Conservation (phyloP, 2,888 invertebrate species). For the Endomychus coccineus region DNA sequence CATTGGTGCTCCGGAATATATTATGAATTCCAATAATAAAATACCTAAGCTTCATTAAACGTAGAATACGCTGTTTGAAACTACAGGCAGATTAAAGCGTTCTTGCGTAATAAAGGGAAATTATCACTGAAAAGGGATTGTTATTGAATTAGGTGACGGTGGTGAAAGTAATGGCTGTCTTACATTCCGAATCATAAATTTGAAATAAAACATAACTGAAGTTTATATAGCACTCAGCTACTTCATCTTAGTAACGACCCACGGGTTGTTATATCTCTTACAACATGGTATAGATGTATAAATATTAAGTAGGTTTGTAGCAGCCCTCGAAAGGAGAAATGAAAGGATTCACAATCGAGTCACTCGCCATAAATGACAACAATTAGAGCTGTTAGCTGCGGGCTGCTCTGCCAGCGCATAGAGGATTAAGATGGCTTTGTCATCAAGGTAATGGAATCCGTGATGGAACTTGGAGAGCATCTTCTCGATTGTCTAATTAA, state of each 20-base stretch:
- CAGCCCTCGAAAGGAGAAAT: slow-evolving; percentile 21
- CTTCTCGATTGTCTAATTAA: slow-evolving; percentile 33
- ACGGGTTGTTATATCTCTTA: slow-evolving; percentile 31
- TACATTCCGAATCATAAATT: slow-evolving; percentile 30
- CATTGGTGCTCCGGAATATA: too few relatives aligned
- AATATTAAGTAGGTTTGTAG: slow-evolving; percentile 33
- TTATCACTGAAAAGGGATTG: slow-evolving; percentile 22
- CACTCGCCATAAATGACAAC: slow-evolving; percentile 40
- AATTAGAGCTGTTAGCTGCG: slow-evolving; percentile 37
- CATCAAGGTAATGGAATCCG: slow-evolving; percentile 38
- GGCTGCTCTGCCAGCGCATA: slow-evolving; percentile 31
- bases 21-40: too few relatives aligned
- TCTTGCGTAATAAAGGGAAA: slow-evolving; percentile 21
- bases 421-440: slow-evolving; percentile 34
- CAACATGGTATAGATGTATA: slow-evolving; percentile 33
- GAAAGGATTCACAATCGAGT: slow-evolving; percentile 19
- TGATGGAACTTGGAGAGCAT: slow-evolving; percentile 24
- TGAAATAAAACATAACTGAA: slow-evolving; percentile 28
- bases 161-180: slow-evolving; percentile 16
- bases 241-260: slow-evolving; percentile 23
- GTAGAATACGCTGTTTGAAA: slow-evolving; percentile 19
- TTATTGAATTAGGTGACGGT: slow-evolving; percentile 25
- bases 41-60: slow-evolving; percentile 19
- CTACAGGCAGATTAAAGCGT: slow-evolving; percentile 22
- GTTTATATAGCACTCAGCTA: slow-evolving; percentile 27